Base-by-base conservation (phyloP, 2,113 vertebrate species). In the Dendropsophus ebraccatus region DNA sequence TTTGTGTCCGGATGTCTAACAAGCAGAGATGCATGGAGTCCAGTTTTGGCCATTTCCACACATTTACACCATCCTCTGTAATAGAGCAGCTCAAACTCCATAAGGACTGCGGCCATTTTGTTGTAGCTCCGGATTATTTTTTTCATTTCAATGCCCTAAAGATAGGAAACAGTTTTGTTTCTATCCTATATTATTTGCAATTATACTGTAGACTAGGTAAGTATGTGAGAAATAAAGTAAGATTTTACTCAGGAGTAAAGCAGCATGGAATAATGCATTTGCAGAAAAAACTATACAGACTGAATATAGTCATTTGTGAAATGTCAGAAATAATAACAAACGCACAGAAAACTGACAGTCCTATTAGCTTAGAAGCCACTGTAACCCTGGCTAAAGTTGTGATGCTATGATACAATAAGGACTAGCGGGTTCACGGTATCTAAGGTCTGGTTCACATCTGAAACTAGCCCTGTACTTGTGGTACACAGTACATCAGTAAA, bases 81-180 rank as follows among this genome's bases (percentile, higher is more conserved):
- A 90, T 94, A 93, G 87, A 94, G 84, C 73, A 94, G 9, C 88
- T 96, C 95, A 73, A 95, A 95, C 88, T 96, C 93, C 84, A 96
- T 21, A 88, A 96, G 89, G 79, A 91, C 93, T 17, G 91, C 77
- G 13, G 94, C 94, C 90, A 95, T 90, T 91, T 92, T 91, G 91
- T 96, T 95, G 88, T 96, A 96, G 85, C 50, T 91, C 0, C 87
- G 91, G 87, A 95, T 89, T 81, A 93, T 88, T 60, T 92, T 94
- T 25, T 93, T 94, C 93, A 95, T 92, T 89, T 96, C 92, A 1
- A 88, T 84, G 0, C 89, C 92, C 96, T 96, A 89, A 5, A 81
- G 3, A 65, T 17, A 60, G 7, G 11, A 13, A 60, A 1, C 5
- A 65, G 47, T 12, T 37, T 35, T 60, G 37, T 56, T 35, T 47